Conservation (phyloP, 2,797 vertebrate species). For the Catharus ustulatus region DNA sequence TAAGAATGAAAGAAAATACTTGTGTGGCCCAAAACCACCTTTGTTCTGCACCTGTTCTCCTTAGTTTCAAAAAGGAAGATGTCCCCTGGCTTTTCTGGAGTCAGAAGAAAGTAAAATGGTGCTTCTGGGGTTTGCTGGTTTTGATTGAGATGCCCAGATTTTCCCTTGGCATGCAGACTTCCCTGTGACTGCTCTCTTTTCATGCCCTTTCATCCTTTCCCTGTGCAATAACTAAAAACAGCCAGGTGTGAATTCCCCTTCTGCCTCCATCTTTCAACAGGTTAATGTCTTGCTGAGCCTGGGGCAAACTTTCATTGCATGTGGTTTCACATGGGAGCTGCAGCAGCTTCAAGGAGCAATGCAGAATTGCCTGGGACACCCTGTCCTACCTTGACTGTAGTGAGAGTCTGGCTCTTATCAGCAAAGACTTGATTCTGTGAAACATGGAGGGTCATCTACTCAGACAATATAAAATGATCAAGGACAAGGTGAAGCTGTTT, state of each 20-base stretch:
- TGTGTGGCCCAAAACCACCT: neutral
- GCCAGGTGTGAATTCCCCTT: neutral
- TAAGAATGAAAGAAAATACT: neutral
- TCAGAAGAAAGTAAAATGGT: neutral
- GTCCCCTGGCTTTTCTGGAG: neutral
- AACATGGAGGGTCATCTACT: neutral
- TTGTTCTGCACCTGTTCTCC: neutral
- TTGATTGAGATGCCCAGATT: neutral
- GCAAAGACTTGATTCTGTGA: neutral
- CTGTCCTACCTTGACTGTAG: neutral
- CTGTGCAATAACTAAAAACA: neutral
- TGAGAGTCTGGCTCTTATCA: neutral
- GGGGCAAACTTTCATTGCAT: neutral
- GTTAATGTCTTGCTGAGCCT: neutral
- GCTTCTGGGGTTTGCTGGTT: neutral
- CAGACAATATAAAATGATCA: neutral
- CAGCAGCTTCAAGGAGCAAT: neutral
- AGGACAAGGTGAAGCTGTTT: neutral
- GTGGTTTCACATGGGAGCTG: neutral
- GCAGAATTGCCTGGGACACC: accelerated
- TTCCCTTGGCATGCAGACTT: neutral
- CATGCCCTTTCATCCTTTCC: neutral
- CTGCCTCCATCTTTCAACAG: neutral
- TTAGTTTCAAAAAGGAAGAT: neutral
- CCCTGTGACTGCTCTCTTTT: neutral